These are phyloP conservation scores for Morinoia aosen DNA, from an alignment of 2,888 invertebrate genomes.

Conservation along the genomic window DNA sequence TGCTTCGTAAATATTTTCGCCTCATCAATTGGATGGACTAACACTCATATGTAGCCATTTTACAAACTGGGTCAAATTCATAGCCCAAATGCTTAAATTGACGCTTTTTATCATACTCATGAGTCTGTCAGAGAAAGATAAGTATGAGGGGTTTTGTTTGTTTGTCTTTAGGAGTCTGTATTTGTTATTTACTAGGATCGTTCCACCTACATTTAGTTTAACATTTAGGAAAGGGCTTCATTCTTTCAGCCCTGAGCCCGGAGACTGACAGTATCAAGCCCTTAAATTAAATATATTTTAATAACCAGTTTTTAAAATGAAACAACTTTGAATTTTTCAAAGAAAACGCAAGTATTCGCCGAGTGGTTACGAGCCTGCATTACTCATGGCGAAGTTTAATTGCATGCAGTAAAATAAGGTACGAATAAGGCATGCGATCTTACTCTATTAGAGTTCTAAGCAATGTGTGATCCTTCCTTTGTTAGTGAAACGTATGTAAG, in stretches of 20 bases:
- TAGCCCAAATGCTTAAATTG: background rate
- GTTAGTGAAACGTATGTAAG: background rate
- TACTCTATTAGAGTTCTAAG: background rate
- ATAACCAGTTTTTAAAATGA: background rate
- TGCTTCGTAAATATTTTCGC: too few relatives aligned
- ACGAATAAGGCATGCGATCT: background rate
- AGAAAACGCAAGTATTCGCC: background rate
- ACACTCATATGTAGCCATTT: background rate
- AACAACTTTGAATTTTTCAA: background rate
- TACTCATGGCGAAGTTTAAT: background rate
- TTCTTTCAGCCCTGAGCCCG: conserved; percentile 48
- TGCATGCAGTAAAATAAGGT: background rate
- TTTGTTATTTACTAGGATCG: background rate
- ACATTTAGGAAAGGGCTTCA: conserved; percentile 35
- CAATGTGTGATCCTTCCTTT: background rate
- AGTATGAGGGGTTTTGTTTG: background rate
- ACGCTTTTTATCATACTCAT: background rate
- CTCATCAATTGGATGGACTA: too few relatives aligned
- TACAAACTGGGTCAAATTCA: background rate
- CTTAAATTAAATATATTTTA: background rate
- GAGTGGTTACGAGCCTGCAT: background rate
- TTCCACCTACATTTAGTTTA: background rate
- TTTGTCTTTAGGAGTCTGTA: background rate
- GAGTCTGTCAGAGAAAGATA: background rate
- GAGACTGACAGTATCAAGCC: conserved; percentile 49